Percentiles rank a stretch among this genome's conserved stretches.
Conservation (phyloP, 2,888 invertebrate genomes). For the Danaus chrysippus region DNA sequence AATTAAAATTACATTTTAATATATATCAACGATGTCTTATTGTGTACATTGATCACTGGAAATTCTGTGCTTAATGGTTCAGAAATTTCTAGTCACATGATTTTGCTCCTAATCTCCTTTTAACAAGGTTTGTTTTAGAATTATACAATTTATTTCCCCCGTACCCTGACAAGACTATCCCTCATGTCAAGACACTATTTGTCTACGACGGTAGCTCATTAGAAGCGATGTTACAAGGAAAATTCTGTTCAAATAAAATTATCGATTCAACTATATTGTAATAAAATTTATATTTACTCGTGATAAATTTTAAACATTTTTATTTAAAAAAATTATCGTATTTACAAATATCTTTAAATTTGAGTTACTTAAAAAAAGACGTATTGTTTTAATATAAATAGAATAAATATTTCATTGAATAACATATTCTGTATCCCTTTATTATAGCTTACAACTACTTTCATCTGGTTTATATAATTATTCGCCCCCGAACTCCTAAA, state of each 20-base stretch:
- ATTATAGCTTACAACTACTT: too few species aligned
- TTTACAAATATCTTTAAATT: too few species aligned
- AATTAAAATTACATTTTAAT: too few species aligned
- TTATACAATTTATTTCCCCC: neutral
- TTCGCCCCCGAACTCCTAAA: too few species aligned
- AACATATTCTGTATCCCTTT: too few species aligned
- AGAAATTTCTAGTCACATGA: neutral
- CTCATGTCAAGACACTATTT: slow-evolving; percentile 27
- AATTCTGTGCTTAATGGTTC: slow-evolving; percentile 6
- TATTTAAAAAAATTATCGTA: too few species aligned
- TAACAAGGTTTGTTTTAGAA: neutral
- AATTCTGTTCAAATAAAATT: slow-evolving; percentile 6
- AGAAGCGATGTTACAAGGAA: slow-evolving; percentile 11
- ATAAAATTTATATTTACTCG: neutral
- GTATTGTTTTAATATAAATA: too few species aligned
- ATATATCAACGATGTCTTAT: neutral
- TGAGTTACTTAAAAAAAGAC: too few species aligned
- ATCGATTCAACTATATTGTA: slow-evolving; percentile 8
- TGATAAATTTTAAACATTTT: neutral
- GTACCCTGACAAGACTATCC: slow-evolving; percentile 6
- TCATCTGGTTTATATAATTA: too few species aligned
- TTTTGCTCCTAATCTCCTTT: neutral
- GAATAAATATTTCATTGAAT: too few species aligned
- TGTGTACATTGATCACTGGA: slow-evolving; percentile 3
- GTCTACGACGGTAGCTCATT: slow-evolving; percentile 10